phyloP scores from a whole-genome alignment of 2,888 invertebrate genomes.

The Dryobota labecula region DNA sequence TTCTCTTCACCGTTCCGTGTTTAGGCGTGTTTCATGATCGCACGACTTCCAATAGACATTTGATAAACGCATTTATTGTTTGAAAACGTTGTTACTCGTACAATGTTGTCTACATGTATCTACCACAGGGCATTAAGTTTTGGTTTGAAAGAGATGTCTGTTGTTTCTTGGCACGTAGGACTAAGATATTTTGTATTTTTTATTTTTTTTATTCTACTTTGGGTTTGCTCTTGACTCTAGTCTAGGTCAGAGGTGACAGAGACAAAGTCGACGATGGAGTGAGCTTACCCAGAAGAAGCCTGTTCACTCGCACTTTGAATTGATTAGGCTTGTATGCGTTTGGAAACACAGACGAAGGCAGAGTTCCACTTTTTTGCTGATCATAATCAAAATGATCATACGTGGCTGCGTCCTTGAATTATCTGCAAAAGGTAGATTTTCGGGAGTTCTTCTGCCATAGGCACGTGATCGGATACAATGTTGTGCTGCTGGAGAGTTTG shows the following conservation, averaged over 20 bases:
- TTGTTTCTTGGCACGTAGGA: not conserved
- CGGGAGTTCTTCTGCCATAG: not conserved
- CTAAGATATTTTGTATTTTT: too few relatives aligned
- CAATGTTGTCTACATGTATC: not conserved
- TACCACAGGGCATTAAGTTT: not conserved
- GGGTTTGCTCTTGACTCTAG: too few relatives aligned
- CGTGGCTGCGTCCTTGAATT: not conserved
- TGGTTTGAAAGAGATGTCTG: not conserved
- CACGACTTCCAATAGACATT: slow-evolving; percentile 7
- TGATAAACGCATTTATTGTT: slow-evolving; percentile 18
- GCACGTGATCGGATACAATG: not conserved
- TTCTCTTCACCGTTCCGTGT: slow-evolving; percentile 23
- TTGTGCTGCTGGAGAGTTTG: too few relatives aligned
- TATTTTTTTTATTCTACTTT: too few relatives aligned
- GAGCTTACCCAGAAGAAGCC: too few relatives aligned
- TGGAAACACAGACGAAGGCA: too few relatives aligned
- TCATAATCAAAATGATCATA: not conserved
- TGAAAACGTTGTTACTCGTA: slow-evolving; percentile 6
- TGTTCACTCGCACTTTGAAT: too few relatives aligned
- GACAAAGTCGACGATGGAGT: too few relatives aligned
- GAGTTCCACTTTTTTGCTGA: too few relatives aligned
- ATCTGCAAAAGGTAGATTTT: not conserved
- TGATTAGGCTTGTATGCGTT: too few relatives aligned
- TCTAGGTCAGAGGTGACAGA: too few relatives aligned
- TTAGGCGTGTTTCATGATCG: slow-evolving; percentile 27